Conservation (phyloP, 2,113 vertebrate species). For the Pelecanoides urinatrix region DNA sequence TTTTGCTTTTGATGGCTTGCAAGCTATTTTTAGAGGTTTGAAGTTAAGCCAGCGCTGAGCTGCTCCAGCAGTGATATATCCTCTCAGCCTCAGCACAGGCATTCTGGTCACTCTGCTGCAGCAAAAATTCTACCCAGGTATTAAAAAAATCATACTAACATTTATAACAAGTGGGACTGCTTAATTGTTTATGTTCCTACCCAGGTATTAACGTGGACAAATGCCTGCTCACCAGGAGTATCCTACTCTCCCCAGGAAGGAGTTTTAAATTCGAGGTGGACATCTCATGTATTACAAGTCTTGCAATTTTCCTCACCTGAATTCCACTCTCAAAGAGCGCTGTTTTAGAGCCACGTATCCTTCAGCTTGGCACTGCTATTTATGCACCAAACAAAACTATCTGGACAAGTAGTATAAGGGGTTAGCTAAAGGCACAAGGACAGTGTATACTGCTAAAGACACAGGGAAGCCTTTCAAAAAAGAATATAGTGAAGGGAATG, state of each 20-base stretch:
- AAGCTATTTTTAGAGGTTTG: conserved; percentile 54
- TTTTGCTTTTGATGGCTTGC: neutral
- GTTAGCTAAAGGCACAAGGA: neutral
- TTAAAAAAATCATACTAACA: neutral
- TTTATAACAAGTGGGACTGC: neutral
- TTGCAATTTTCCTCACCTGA: neutral
- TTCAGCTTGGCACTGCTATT: neutral
- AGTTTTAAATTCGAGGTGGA: neutral
- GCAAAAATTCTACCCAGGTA: neutral
- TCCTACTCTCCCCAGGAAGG: neutral
- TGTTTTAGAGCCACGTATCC: neutral
- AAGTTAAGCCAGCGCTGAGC: conserved; percentile 51
- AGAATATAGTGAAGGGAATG: neutral
- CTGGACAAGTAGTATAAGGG: neutral
- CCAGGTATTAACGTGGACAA: neutral
- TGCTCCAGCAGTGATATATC: neutral
- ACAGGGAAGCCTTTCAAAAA: neutral
- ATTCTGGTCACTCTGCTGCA: neutral
- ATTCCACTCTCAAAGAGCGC: neutral
- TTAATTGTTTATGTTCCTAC: neutral
- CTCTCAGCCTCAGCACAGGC: neutral
- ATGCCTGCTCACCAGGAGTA: neutral
- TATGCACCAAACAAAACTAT: neutral
- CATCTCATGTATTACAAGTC: neutral
- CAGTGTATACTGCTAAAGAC: neutral